Evolutionary conservation across 2,113 vertebrate genomes (phyloP).

Genomic region (Microtus richardsoni): DNA sequence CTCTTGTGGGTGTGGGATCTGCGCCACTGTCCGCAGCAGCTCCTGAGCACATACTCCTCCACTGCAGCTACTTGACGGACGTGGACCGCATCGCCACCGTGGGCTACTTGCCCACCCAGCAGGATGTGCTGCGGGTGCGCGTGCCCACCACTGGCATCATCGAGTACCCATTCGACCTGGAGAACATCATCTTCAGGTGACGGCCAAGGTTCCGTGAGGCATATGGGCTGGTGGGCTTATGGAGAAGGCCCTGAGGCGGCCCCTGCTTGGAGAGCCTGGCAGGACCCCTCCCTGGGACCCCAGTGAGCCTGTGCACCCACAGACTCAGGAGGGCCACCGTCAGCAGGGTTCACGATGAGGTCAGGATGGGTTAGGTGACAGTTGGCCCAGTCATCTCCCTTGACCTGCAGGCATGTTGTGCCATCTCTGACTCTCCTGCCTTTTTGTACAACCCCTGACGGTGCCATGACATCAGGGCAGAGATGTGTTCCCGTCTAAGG

Average conservation of each 20-base stretch:
- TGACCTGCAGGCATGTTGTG: background rate
- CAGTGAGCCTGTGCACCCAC: background rate
- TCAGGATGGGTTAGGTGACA: background rate
- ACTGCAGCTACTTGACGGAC: slow-evolving; percentile 92
- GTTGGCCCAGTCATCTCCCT: background rate
- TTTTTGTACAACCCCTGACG: background rate
- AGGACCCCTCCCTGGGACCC: background rate
- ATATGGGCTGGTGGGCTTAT: rapidly evolving
- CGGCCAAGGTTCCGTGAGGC: rapidly evolving
- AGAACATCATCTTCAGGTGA: slow-evolving; percentile 98
- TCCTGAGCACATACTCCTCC: slow-evolving; percentile 32
- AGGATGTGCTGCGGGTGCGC: slow-evolving; percentile 95
- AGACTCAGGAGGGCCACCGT: background rate
- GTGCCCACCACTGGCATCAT: slow-evolving; percentile 97
- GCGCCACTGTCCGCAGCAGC: too few species aligned
- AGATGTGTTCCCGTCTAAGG: background rate
- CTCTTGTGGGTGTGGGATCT: background rate
- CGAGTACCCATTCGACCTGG: slow-evolving; percentile 97
- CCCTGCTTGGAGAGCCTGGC: background rate
- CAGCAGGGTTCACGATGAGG: background rate
- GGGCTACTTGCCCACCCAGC: slow-evolving; percentile 94
- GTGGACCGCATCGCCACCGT: slow-evolving; percentile 92
- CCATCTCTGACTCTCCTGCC: background rate
- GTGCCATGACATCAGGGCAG: background rate
- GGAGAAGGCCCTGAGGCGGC: too few species aligned